Base-by-base conservation (phyloP, 2,113 vertebrate genomes). In the Muntiacus muntjak region DNA sequence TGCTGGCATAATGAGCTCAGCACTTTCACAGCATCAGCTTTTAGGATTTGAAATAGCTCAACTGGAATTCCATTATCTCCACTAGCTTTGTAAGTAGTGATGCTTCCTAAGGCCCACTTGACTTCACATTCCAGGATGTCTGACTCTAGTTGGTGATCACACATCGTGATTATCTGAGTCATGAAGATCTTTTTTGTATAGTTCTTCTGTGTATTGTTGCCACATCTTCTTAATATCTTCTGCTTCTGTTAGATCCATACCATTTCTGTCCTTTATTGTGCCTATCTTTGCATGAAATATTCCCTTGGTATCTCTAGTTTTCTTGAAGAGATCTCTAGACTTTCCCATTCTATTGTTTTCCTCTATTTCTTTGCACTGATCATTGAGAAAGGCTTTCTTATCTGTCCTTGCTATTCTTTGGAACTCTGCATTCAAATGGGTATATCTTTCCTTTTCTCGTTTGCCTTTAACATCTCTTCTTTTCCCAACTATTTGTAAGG, bases 1-100 rank as follows among this genome's bases (percentile, higher is more conserved):
- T 71, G 17, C 4, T 71, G 9, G 64, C 64, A 71, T 36, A 71
- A 21, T 1, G n/a, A 71, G n/a, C 0, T 0, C 17, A 71, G n/a
- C n/a, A 71, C n/a, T 71, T 71, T 71, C n/a, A 36, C 9, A 36
- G 17, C 64, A 36, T 21, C 17, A 21, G 36, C 33, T 71, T 71
- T 71, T 2, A 36, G 64, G 64, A 71, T 71, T 36, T 36, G 17
- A 71, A 71, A 71, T 36, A 71, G n/a, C n/a, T 71, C 15, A 67
- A 67, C 33, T 67, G 64, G 33, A 67, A 71, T 71, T 71, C n/a
- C 17, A 36, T 71, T 8, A 71, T 17, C 9, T 36, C 1, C 4
- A 2, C 17, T 21, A 71, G 17, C n/a, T 71, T 71, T 36, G 64
- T 71, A 21, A 4, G 11, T 71, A 36, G 64, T 71, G 10, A 36